Base-by-base conservation (phyloP, 2,888 invertebrate species). In the Tribolium freemani region DNA sequence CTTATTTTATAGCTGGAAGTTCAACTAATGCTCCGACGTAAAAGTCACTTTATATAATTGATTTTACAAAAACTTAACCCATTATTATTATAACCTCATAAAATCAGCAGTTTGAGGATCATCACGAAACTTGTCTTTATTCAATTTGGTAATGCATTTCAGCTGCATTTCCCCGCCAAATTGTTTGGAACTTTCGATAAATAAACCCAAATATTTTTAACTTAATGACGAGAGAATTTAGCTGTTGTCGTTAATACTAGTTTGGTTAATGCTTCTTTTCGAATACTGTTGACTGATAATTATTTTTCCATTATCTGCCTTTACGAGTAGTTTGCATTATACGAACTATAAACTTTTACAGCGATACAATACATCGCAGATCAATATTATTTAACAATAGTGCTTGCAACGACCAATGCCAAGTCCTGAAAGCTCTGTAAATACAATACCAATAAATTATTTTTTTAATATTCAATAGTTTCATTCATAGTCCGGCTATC, bases 1-100 rank as follows among this genome's bases (percentile, higher is more conserved):
- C 20, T 13, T 13, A 64, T 64, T 51, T 64, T 64, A 64, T 48
- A 53, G 51, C 64, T 64, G 5, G 10, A 64, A 45, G 21, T 50
- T 30, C 20, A 64, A 53, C 31, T 16, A 51, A 50, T 21, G 46
- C 51, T 51, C 20, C n/a, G 38, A 30, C 38, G 38, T 53, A 16
- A 64, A 64, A 64, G 64, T 54, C 54, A 53, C 51, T 64, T 51
- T 64, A 30, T 61, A 16, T 66, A 66, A 66, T 66, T 66, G 51
- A 66, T 66, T 53, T 45, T 9, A 26, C 11, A n/a, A 53, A 30
- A 64, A 64, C 38, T 64, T 38, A 38, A 38, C 31, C 31, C 9
- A 31, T 31, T 31, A 31, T 31, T 31, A 31, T 20, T 53, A 31
- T 31, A 31, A 31, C 31, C 31, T 31, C 31, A 31, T 31, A 31